Base-by-base conservation (phyloP, 2,888 invertebrate genomes). In the Cheilosia vernalis region DNA sequence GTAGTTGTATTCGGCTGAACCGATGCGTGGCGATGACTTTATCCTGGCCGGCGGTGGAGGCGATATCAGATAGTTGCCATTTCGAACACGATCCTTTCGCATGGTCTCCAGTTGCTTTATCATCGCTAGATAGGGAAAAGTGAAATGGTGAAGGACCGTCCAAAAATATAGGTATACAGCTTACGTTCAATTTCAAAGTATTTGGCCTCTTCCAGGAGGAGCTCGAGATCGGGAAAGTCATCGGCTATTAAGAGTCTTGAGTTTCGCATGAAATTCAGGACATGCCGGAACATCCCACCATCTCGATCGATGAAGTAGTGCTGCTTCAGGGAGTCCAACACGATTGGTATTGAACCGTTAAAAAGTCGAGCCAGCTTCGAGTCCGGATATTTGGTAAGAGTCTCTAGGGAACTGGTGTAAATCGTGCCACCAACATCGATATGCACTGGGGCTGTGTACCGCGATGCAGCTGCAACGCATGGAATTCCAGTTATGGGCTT, bases 261-360 rank as follows among this genome's bases (percentile, higher is more conserved):
- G 92, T 98, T 97, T 89, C 99, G 94, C 94, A 99, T 95, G 92
- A 97, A 99, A 93, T 99, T 99, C 87, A 99, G 94, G 90, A 99
- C 97, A 92, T 99, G 98, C 24, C 99, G 95, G 93, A 99, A 99
- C 96, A 98, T 97, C 88, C 96, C 97, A 3, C 99, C 99, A 91
- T 99, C 99, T 61, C 99, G 94, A 93, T 99, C 99, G 89, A 99
- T 98, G 93, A 99, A 99, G 92, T 99, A 99, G 92, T 99, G 98
- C 91, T 99, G 99, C 92, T 99, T 99, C 88, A 99, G 93, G 4
- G 97, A 97, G 92, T 99, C 99, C 92, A 99, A 93, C 17, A 99
- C 98, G 88, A 99, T 98, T 4, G 99, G 98, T 89, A 98, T 97
- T 88, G 95, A 96, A 42, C 99, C 99, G 91, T 98, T 98, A 93